Base-by-base conservation (phyloP, 2,797 vertebrate species). In the Paratrypauchen microcephalus region DNA sequence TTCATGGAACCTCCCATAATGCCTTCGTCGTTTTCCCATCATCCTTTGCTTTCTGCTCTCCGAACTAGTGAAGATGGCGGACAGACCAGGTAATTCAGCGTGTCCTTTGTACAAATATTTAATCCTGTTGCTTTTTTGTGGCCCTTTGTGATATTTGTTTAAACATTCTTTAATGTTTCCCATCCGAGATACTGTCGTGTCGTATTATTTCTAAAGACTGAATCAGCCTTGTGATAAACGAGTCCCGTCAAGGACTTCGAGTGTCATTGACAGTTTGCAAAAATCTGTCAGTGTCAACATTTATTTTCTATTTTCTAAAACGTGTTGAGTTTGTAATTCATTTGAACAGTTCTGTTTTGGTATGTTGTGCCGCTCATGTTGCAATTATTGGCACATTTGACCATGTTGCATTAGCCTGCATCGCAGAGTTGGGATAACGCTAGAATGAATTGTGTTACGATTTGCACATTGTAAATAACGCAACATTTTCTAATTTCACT, bases 41-140 rank as follows among this genome's bases (percentile, higher is more conserved):
- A 81, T 84, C 41, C 92, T 28, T 23, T 56, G 74, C 86, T 4
- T 28, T 71, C 21, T 71, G 19, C 39, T 16, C 47, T 63, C 74
- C 70, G 36, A 71, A 80, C 54, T 79, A 66, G 82, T 87, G 88
- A 94, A 92, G 90, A 95, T 95, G 94, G 93, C 94, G 87, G 94
- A 94, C 66, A 92, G 75, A 92, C 77, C 82, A 90, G 94, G 94
- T 94, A 92, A 8, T 1, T 0, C 0, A 69, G 0, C 65, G 61
- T 78, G 70, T 48, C 82, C 77, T 87, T 56, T 84, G 47, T 13
- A 11, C 8, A 36, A 72, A 0, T 41, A 47, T 26, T 1, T 1
- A 0, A 1, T 3, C 0, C 2, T 23, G n/a, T 0, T 2, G 6
- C 16, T 0, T 18, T 0, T 32, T 2, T 0, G 24, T 0, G 4